Base-by-base conservation (phyloP, 1,140 invertebrate genomes). In the Plutomurus gul region DNA sequence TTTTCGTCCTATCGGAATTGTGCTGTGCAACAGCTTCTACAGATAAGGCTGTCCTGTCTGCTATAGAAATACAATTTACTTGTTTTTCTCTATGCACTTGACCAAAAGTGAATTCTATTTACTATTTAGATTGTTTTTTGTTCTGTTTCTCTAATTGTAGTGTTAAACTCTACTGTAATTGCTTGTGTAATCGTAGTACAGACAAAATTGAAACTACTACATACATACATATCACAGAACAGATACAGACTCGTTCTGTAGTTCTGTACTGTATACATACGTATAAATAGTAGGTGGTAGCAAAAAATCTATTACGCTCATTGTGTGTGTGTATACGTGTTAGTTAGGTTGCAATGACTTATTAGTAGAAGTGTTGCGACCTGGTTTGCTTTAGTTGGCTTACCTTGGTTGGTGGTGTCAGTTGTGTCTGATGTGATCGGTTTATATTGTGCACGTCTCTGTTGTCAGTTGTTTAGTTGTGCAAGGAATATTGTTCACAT, bases 371-470 rank as follows among this genome's bases (percentile, higher is more conserved):
- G n/a, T n/a, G n/a, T 65, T 65, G 56, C 56, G 56, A 65, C 56
- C 56, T 65, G 56, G 56, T 65, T 65, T 65, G 56, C 56, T 65
- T 65, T 65, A 30, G 13, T 65, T 65, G 18, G 56, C 13, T 60
- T 43, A 43, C 10, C 27, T 60, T 60, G 27, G 51, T 60, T 60
- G n/a, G n/a, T n/a, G n/a, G n/a, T n/a, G n/a, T n/a, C n/a, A n/a
- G n/a, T n/a, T n/a, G n/a, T n/a, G 25, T 60, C 25, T 60, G 51
- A 60, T 60, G 16, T 60, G 51, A 60, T 60, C 51, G 51, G 51
- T 60, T 60, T 60, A 33, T 60, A 60, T 60, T 60, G 51, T 60
- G 51, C 27, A 33, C 11, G 51, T 60, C 51, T 27, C 25, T 25
- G 22, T 11, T 8, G 51, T 25, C 25, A 60, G 22, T 60, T 60